phyloP scores from a whole-genome alignment of 2,888 invertebrate species.

The Xanthia togata region DNA sequence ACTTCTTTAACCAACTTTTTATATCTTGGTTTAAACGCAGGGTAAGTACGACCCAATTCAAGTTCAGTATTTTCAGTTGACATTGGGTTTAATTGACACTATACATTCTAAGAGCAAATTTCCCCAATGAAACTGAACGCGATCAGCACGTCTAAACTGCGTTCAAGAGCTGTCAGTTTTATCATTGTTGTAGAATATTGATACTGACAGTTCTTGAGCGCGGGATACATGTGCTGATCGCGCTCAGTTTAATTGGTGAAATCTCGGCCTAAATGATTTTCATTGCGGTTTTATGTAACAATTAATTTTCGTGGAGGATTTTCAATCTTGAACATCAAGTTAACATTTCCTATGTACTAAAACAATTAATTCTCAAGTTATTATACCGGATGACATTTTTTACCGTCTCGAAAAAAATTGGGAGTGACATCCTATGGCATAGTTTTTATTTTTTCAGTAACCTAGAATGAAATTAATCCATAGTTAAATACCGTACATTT shows the following conservation, averaged over 20 bases:
- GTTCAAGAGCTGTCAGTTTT: neutral
- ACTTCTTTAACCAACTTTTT: neutral
- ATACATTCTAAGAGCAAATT: neutral
- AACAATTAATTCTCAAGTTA: slow-evolving; percentile 21
- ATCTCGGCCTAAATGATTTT: neutral
- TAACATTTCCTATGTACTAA: slow-evolving; percentile 27
- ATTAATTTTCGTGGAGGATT: slow-evolving; percentile 19
- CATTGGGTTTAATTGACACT: neutral
- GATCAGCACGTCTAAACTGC: no score
- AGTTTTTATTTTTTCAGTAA: no score
- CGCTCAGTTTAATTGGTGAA: neutral
- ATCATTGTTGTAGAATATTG: no score
- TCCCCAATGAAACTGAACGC: no score
- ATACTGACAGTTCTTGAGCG: neutral
- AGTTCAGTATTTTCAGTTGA: neutral
- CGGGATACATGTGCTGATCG: neutral
- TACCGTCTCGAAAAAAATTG: no score
- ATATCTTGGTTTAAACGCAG: neutral
- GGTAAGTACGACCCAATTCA: neutral
- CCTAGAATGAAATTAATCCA: no score
- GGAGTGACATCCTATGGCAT: no score
- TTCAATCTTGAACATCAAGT: slow-evolving; percentile 1
- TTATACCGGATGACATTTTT: neutral
- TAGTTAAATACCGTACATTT: no score
- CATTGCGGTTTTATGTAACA: neutral